Evolutionary conservation across 2,888 invertebrate genomes (phyloP), one percentile per base, ranked within the genome.

Genomic region (Temnothorax ravouxi): DNA sequence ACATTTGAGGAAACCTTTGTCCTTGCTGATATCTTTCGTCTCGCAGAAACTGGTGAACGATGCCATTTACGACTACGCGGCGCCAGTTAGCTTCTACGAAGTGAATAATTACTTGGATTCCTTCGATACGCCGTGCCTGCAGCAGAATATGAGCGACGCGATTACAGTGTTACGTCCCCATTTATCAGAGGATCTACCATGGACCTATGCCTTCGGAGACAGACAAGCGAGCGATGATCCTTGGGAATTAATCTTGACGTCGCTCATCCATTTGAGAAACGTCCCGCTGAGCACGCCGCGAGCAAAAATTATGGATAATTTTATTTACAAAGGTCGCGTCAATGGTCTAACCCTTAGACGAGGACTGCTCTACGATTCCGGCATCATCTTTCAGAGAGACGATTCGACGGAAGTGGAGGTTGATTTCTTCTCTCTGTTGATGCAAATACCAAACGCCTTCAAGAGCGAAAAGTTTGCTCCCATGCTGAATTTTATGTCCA

Each of bases 121-220:
- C n/a, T 67, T 86, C 54, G 66, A 85, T 4, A 64, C 81, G 0
- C 86, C 74, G 4, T 87, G 84, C 18, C 29, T 87, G n/a, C 77
- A 81, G 52, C 61, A 44, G 15, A 50, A 64, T 44, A 38, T 86
- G 15, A 41, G 29, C 13, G 82, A 76, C 41, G 84, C 82, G 9
- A 72, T 59, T 38, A 29, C 18, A 29, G 67, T 34, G 34, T 29
- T 86, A 29, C 41, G 76, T 62, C 41, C 67, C 5, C 47, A 71
- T 9, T 56, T 87, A 21, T 69, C 84, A 4, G 41, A 86, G n/a
- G 41, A 67, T 44, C 34, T 87, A 29, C 87, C 86, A 8, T 84
- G 87, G 86, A 52, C 71, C 8, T 86, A 81, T 25, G 86, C 72
- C 38, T 72, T 81, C 9, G 72, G 72, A 11, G 11, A 84, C 21